A percentile compares a stretch with the other conserved stretches of the same genome.
These are phyloP conservation scores for Otis tarda DNA, from an alignment of 2,113 vertebrate species.

Conservation along the genomic window DNA sequence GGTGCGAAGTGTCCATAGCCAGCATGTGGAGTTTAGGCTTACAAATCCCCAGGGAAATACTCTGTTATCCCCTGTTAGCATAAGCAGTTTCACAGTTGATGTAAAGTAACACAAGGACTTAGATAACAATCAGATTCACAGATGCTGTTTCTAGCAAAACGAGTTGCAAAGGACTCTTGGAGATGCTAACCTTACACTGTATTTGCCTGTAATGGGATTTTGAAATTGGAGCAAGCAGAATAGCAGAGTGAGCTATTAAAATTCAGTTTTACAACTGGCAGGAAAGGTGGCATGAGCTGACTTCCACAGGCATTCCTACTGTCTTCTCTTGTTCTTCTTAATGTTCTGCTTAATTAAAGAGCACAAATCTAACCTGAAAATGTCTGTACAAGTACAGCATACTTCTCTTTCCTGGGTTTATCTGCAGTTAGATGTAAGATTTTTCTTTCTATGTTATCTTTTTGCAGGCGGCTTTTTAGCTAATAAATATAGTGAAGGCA, in stretches of 20 bases:
- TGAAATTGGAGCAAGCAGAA: neutral
- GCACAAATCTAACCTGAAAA: neutral
- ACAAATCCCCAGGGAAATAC: neutral
- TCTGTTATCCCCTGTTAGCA: neutral
- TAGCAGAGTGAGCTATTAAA: neutral
- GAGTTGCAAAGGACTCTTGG: neutral
- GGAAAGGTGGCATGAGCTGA: neutral
- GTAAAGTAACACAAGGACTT: neutral
- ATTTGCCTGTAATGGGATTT: neutral
- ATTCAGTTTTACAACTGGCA: neutral
- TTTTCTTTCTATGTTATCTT: neutral
- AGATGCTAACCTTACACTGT: neutral
- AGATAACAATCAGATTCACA: neutral
- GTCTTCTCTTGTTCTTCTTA: neutral
- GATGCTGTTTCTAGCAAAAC: neutral
- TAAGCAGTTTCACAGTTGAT: neutral
- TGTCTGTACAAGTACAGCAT: neutral
- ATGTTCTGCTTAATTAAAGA: conserved; percentile 22
- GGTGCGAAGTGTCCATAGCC: neutral
- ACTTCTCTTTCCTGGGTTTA: neutral
- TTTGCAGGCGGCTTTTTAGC: neutral
- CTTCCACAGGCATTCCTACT: neutral
- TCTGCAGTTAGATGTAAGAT: neutral
- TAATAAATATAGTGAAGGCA: neutral
- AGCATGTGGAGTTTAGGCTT: neutral